Percentiles rank a stretch among this genome's conserved stretches.
phyloP scores from a whole-genome alignment of 2,797 vertebrate genomes.

The Neostethus bicornis region DNA sequence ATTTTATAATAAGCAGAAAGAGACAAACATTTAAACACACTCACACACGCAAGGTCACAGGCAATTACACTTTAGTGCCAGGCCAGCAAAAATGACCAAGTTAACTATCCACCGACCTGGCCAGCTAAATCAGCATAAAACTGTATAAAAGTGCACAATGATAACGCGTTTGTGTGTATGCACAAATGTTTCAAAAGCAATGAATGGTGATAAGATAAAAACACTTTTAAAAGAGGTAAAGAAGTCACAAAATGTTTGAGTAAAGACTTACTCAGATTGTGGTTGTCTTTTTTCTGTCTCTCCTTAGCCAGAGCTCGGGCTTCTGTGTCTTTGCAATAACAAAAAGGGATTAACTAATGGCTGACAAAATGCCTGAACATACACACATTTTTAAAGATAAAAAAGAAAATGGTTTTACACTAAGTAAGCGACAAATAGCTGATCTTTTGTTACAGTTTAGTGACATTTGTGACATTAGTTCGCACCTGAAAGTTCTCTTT shows the following conservation, averaged over 20 bases:
- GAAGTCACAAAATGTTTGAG: not conserved
- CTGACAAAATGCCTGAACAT: slow-evolving; percentile 3
- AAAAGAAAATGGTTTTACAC: not conserved
- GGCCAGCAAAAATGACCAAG: slow-evolving; percentile 76
- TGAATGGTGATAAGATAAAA: not conserved
- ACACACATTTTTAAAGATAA: not conserved
- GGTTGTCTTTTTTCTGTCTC: slow-evolving; percentile 99
- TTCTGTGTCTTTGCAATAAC: slow-evolving; percentile 86
- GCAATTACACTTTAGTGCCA: slow-evolving; percentile 78
- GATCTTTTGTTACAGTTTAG: too few relatives aligned
- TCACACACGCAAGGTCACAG: slow-evolving; percentile 60
- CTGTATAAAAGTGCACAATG: slow-evolving; percentile 48
- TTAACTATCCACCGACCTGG: slow-evolving; percentile 81
- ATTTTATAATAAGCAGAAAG: slow-evolving; percentile 21
- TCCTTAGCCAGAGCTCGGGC: slow-evolving; percentile 93
- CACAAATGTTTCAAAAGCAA: slow-evolving; percentile 1
- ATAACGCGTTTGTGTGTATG: slow-evolving; percentile 12
- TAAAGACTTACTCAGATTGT: slow-evolving; percentile 93
- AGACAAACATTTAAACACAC: slow-evolving; percentile 12
- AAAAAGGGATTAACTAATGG: slow-evolving; percentile 64
- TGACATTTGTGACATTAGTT: not conserved
- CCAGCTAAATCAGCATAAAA: slow-evolving; percentile 73
- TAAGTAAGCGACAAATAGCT: not conserved
- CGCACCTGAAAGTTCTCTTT: slow-evolving; percentile 91
- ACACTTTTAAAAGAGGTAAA: not conserved